Percentiles rank a stretch among this genome's conserved stretches.
These are phyloP conservation scores for Sinocyclocheilus rhinocerous DNA, from an alignment of 2,113 vertebrate genomes.

Conservation along the genomic window DNA sequence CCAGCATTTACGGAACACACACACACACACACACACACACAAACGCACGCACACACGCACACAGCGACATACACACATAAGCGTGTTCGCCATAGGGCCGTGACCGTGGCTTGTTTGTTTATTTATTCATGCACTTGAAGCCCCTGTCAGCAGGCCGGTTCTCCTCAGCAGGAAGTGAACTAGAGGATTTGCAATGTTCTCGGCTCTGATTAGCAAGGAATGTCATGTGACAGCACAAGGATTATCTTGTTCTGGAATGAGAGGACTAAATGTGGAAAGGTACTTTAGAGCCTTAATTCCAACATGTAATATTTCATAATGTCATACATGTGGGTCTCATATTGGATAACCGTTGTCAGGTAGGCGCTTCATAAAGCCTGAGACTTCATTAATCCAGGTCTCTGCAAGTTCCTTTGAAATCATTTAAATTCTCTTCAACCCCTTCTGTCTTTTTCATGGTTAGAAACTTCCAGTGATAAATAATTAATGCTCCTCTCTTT, in stretches of 20 bases:
- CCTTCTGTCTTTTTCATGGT: conserved; percentile 38
- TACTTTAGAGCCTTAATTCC: conserved; percentile 79
- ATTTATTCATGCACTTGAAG: conserved; percentile 47
- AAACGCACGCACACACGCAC: conserved; percentile 24
- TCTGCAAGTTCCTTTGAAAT: conserved; percentile 65
- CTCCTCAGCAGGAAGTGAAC: conserved; percentile 3
- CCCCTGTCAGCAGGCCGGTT: conserved; percentile 44
- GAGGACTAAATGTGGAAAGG: conserved; percentile 71
- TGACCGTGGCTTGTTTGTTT: conserved; percentile 51
- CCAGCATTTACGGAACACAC: conserved; percentile 24
- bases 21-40: conserved; percentile 17
- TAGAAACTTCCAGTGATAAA: conserved; percentile 56
- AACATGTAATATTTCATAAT: conserved; percentile 80
- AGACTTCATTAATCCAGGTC: conserved; percentile 73
- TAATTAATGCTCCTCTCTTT: conserved; percentile 57
- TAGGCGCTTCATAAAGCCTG: conserved; percentile 73
- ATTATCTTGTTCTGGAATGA: conserved; percentile 77
- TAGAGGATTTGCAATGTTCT: conserved; percentile 45
- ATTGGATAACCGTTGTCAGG: conserved; percentile 73
- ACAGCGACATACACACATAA: not conserved
- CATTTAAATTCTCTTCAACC: conserved; percentile 64
- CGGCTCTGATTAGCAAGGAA: conserved; percentile 75
- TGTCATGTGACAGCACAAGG: conserved; percentile 71
- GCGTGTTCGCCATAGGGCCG: not conserved
- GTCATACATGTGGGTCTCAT: conserved; percentile 73